Conservation (phyloP, 2,797 vertebrate species). For the Stomatorhinus walkeri region DNA sequence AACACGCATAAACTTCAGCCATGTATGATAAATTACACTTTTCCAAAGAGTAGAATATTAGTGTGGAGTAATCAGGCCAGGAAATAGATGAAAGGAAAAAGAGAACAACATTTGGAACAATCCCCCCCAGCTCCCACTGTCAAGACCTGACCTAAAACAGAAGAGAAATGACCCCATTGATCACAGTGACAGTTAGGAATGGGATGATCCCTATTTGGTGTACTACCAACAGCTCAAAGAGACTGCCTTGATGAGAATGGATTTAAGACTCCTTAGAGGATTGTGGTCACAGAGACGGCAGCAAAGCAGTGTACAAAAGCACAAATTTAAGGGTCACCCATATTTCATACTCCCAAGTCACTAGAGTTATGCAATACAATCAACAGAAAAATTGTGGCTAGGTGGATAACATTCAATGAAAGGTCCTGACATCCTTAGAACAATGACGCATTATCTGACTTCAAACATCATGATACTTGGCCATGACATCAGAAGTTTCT, state of each 20-base stretch:
- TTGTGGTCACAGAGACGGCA: slow-evolving; percentile 19
- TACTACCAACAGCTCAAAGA: not conserved
- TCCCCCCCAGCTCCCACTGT: slow-evolving; percentile 28
- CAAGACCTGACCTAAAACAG: slow-evolving; percentile 17
- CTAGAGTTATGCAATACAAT: slow-evolving; percentile 13
- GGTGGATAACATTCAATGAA: slow-evolving; percentile 24
- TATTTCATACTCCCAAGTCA: slow-evolving; percentile 23
- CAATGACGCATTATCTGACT: slow-evolving; percentile 39
- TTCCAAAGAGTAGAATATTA: slow-evolving; percentile 16
- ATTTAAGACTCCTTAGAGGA: slow-evolving; percentile 21
- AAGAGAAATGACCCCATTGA: slow-evolving; percentile 28
- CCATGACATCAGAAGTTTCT: slow-evolving; percentile 38
- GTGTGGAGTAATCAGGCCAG: slow-evolving; percentile 25
- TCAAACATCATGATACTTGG: slow-evolving; percentile 40
- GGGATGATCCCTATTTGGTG: slow-evolving; percentile 14
- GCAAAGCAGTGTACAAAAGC: not conserved
- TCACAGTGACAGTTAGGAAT: slow-evolving; percentile 26
- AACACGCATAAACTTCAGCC: not conserved
- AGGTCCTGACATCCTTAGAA: slow-evolving; percentile 30
- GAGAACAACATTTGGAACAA: slow-evolving; percentile 30
- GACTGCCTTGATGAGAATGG: not conserved
- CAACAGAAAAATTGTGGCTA: slow-evolving; percentile 20
- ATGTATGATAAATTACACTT: slow-evolving; percentile 23
- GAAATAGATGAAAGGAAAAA: slow-evolving; percentile 36
- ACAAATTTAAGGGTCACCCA: not conserved